Evolutionary conservation across 2,797 vertebrate genomes (phyloP).

Genomic region (Dallia pectoralis): DNA sequence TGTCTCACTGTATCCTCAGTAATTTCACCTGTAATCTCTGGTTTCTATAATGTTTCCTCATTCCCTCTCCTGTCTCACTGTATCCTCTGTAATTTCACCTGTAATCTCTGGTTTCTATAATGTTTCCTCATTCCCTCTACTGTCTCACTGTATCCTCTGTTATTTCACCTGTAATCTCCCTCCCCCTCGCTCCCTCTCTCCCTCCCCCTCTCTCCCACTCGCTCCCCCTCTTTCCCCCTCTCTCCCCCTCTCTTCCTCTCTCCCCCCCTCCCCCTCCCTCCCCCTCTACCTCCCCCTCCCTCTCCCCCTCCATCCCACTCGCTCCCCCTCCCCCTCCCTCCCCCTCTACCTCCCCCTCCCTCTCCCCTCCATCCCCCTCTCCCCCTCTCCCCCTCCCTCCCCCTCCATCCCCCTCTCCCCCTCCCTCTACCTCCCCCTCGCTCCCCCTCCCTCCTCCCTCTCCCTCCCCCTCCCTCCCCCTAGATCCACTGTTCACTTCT

Average conservation of each 20-base stretch:
- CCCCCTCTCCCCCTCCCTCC: not conserved
- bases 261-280: constrained; percentile 6
- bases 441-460: constrained; percentile 16
- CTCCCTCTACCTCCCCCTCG: constrained; percentile 23
- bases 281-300: constrained; percentile 26
- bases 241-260: not conserved
- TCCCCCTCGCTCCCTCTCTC: not conserved
- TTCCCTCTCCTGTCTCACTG: no score
- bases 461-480: no score
- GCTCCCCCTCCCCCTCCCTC: constrained; percentile 4
- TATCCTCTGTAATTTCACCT: no score
- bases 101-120: no score
- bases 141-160: no score
- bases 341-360: constrained; percentile 26
- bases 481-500: not conserved
- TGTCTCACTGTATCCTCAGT: no score
- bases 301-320: constrained; percentile 31
- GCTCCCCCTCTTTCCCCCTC: constrained; percentile 3
- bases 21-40: no score
- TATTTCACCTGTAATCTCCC: no score
- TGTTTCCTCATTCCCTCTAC: no score
- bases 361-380: constrained; percentile 19
- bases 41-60: no score
- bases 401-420: not conserved
- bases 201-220: constrained; percentile 16